Evolutionary conservation across 2,888 invertebrate species (phyloP).

Genomic region (Endotricha flammealis): DNA sequence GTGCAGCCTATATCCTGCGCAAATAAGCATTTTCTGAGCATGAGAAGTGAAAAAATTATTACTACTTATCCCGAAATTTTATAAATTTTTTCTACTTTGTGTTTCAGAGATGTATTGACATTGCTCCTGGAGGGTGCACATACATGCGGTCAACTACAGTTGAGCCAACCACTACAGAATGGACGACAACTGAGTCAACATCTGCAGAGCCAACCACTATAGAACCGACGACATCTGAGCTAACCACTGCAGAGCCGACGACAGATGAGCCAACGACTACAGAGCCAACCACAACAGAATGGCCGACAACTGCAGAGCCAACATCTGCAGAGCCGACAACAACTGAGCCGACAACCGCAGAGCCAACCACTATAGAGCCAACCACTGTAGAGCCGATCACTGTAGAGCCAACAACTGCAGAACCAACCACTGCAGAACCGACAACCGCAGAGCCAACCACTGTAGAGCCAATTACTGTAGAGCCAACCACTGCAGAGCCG

Average conservation of each 20-base stretch:
- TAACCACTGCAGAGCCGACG: neutral
- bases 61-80: too few species aligned
- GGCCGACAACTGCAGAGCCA: neutral
- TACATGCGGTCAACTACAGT: neutral
- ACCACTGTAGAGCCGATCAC: neutral
- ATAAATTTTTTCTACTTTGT: too few species aligned
- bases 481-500: slow-evolving; percentile 1
- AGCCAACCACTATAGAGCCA: neutral
- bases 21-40: too few species aligned
- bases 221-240: neutral
- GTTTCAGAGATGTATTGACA: neutral
- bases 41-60: neutral
- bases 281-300: neutral
- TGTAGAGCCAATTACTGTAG: slow-evolving; percentile 1
- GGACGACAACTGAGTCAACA: neutral
- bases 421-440: neutral
- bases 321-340: neutral
- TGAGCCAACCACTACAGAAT: neutral
- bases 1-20: too few species aligned
- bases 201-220: neutral
- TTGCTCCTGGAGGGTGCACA: neutral
- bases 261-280: neutral
- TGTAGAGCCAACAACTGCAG: neutral
- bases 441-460: slow-evolving; percentile 1
- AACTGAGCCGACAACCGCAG: neutral